phyloP scores from a whole-genome alignment of 2,113 vertebrate genomes.

The Gallinago media region DNA sequence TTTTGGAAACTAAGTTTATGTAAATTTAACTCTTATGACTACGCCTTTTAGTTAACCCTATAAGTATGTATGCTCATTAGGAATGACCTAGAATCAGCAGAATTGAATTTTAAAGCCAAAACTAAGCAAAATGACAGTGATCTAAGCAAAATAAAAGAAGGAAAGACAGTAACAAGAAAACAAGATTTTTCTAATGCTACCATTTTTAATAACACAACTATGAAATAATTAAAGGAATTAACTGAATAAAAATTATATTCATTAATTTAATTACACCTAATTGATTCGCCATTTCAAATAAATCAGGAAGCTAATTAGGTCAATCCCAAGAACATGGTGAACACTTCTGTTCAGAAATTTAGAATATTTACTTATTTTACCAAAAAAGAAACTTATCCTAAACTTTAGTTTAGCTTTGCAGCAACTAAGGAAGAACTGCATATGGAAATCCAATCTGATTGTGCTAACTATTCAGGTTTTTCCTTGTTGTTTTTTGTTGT shows the following conservation, averaged over 20 bases:
- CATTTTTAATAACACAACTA: not conserved
- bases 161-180: not conserved
- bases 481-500: too few relatives aligned
- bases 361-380: not conserved
- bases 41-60: not conserved
- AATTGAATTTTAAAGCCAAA: not conserved
- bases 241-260: not conserved
- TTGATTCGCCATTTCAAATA: not conserved
- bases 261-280: not conserved
- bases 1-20: not conserved
- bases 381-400: not conserved
- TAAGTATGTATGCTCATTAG: not conserved
- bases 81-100: not conserved
- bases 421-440: accelerated
- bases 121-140: not conserved
- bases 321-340: not conserved
- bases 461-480: not conserved
- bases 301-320: not conserved
- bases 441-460: not conserved
- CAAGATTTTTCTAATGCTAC: not conserved
- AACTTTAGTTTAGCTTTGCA: not conserved
- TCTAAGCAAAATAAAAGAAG: not conserved
- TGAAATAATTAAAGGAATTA: not conserved
- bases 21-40: not conserved
- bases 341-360: not conserved